Evolutionary conservation across 2,113 vertebrate species (phyloP), one percentile per base, ranked within the genome.

Genomic region (Candoia aspera): DNA sequence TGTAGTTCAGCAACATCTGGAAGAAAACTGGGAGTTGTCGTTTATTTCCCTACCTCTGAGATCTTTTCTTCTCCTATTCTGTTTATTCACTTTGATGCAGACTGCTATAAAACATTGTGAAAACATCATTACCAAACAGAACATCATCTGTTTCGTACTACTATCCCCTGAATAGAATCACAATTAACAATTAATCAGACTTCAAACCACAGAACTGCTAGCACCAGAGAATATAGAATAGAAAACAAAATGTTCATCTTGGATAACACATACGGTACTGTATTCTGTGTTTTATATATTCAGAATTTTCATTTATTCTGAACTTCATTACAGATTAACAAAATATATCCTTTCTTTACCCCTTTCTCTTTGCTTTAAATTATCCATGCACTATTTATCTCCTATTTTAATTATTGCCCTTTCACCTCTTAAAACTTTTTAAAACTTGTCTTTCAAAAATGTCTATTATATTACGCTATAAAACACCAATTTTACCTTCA

Each of bases 361-460:
- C 89, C 21, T 90, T 93, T 33, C 84, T 90, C 94, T 93, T 94
- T 93, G 93, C 90, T 90, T 92, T 93, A 92, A 92, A 57, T 88
- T 94, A 92, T 23, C 89, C 24, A 0, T 3, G 55, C 83, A 94
- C 95, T 93, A 95, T 94, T 96, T 91, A 92, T 85, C 83, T 84
- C 87, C 94, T 84, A 4, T 91, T 93, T 93, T 93, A 90, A 92
- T 87, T 91, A 86, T 53, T 91, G 73, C 94, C 92, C 87, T 88
- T 95, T 95, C 89, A 88, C 91, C 83, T 96, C 94, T 96, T 95
- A 93, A 91, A 0, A 90, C 91, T 91, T 92, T 90, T 92, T 95
- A 96, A 96, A 96, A 96, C 93, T 96, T 49, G 91, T 92, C 55
- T 64, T 86, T 95, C 91, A 84, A 91, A 95, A 96, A 91, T 95